phyloP scores from a whole-genome alignment of 2,888 invertebrate species.

The Acrobasis consociella region DNA sequence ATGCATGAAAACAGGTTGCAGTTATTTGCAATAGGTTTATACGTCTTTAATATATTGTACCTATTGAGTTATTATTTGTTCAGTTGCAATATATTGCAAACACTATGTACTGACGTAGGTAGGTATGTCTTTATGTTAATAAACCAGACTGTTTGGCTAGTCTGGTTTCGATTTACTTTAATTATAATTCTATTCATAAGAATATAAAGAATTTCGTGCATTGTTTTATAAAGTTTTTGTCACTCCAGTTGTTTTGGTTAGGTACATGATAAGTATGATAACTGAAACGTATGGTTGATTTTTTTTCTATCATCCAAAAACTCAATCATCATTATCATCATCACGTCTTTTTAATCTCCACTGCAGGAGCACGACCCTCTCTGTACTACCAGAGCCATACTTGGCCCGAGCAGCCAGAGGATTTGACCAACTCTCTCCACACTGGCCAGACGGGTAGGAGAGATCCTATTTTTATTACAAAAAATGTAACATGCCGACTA shows the following conservation, averaged over 20 bases:
- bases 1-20: not conserved
- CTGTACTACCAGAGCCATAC: no score
- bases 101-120: constrained; percentile 2
- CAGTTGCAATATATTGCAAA: constrained; percentile 1
- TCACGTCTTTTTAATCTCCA: no score
- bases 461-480: no score
- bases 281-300: no score
- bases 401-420: no score
- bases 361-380: no score
- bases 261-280: no score
- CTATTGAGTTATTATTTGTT: not conserved
- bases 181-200: constrained; percentile 17
- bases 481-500: no score
- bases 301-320: no score
- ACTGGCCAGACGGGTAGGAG: no score
- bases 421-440: no score
- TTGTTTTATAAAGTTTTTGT: not conserved
- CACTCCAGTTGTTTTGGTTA: not conserved
- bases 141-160: constrained; percentile 22
- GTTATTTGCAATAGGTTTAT: not conserved
- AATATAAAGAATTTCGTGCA: constrained; percentile 7
- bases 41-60: not conserved
- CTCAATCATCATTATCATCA: no score
- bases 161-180: constrained; percentile 26
- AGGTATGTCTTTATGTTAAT: constrained; percentile 2